Percentiles rank a stretch among this genome's conserved stretches.
Evolutionary conservation across 2,888 invertebrate species (phyloP).

Genomic region (Mellilla xanthometata): DNA sequence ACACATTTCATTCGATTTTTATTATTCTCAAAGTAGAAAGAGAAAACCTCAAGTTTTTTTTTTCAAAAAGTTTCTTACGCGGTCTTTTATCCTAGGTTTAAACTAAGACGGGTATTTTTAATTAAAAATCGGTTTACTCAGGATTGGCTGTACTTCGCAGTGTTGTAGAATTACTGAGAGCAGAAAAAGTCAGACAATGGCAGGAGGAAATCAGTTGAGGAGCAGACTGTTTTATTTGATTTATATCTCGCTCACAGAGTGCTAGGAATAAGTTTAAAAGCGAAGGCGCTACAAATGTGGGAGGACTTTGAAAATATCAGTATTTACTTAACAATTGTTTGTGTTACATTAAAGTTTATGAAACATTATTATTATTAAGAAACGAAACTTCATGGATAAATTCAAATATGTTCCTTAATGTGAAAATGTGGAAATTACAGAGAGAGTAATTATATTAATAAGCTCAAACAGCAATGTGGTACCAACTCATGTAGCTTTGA

Average conservation of each 20-base stretch:
- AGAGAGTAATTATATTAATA: no score
- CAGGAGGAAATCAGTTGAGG: background rate
- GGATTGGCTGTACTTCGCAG: constrained; percentile 30
- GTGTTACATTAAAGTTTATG: no score
- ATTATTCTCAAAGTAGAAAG: background rate
- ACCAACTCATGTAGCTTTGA: no score
- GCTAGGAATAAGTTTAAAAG: no score
- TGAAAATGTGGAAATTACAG: no score
- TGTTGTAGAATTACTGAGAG: constrained; percentile 1
- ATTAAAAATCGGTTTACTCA: constrained; percentile 43
- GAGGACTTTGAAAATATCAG: no score
- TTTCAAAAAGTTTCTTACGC: constrained; percentile 8
- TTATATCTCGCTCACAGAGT: background rate
- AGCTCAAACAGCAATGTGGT: no score
- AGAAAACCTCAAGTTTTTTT: constrained; percentile 1
- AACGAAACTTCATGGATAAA: no score
- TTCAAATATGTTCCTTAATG: no score
- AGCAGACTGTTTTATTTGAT: background rate
- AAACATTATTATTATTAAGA: no score
- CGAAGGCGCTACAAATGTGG: no score
- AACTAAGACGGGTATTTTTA: constrained; percentile 38
- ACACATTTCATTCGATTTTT: constrained; percentile 3
- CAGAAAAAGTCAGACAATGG: background rate
- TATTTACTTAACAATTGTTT: no score
- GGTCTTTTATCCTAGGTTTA: constrained; percentile 10